phyloP scores from a whole-genome alignment of 37 sponge, comb jelly and placozoan species.

The Ephydatia muelleri region DNA sequence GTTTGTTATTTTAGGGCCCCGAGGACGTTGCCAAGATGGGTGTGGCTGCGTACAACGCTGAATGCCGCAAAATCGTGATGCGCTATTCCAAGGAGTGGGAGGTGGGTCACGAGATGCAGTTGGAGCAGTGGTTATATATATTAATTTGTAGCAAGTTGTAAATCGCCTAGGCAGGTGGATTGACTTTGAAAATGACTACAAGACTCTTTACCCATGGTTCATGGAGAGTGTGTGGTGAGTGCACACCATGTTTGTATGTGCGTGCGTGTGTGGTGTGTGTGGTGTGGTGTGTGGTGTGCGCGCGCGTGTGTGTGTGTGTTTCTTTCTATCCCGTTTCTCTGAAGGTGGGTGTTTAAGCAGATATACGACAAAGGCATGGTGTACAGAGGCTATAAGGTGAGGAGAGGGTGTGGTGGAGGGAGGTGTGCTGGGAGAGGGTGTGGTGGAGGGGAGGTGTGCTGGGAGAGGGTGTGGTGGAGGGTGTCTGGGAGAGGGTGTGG shows the following conservation, averaged over 20 bases:
- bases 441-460: too few relatives aligned
- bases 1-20: slow-evolving; percentile 39
- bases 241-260: neutral
- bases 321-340: too few relatives aligned
- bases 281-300: too few relatives aligned
- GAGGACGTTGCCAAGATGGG: slow-evolving; percentile 93
- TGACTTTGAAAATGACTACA: slow-evolving; percentile 98
- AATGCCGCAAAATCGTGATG: slow-evolving; percentile 96
- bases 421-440: neutral
- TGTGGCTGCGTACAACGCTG: slow-evolving; percentile 93
- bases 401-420: too few relatives aligned
- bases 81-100: slow-evolving; percentile 94
- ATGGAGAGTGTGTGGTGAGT: slow-evolving; percentile 95
- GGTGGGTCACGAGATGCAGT: slow-evolving; percentile 35
- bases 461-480: too few relatives aligned
- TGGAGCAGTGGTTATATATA: neutral
- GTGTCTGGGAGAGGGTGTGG: too few relatives aligned
- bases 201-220: slow-evolving; percentile 98
- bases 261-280: neutral
- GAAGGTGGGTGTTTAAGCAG: slow-evolving; percentile 97
- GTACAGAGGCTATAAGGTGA: slow-evolving; percentile 92
- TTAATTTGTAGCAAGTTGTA: slow-evolving; percentile 59
- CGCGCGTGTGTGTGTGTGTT: too few relatives aligned
- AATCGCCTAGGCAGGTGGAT: slow-evolving; percentile 94
- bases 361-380: slow-evolving; percentile 95